Conservation (phyloP, 2,113 vertebrate species). For the Plecotus auritus region DNA sequence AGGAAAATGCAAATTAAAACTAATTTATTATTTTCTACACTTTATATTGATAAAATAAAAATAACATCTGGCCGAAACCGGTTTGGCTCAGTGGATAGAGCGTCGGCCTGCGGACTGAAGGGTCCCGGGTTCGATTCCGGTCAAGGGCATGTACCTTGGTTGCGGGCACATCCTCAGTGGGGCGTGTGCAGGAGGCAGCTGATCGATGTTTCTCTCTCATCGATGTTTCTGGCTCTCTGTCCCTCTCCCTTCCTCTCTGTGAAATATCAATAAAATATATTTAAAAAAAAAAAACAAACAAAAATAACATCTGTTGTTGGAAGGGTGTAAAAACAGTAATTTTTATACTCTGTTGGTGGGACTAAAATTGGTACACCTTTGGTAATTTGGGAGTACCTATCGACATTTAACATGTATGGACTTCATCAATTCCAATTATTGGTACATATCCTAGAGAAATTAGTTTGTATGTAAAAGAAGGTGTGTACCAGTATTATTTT, state of each 20-base stretch:
- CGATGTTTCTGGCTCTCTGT: too few relatives aligned
- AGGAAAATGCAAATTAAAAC: slow-evolving; percentile 8
- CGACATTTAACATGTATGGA: not conserved
- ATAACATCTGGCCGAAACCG: not conserved
- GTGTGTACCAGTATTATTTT: not conserved
- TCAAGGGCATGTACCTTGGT: too few relatives aligned
- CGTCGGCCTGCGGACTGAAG: too few relatives aligned
- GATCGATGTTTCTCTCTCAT: too few relatives aligned
- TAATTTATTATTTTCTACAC: not conserved
- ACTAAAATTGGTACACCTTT: not conserved
- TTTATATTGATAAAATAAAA: not conserved
- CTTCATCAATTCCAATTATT: not conserved
- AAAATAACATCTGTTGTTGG: not conserved
- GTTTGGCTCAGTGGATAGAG: too few relatives aligned
- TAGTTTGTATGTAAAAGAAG: slow-evolving; percentile 16
- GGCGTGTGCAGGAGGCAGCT: too few relatives aligned
- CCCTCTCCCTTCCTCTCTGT: too few relatives aligned
- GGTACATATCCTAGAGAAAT: not conserved
- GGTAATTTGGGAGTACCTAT: not conserved
- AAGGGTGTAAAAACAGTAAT: not conserved
- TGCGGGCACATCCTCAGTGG: too few relatives aligned
- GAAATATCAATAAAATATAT: too few relatives aligned
- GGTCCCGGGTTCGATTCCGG: too few relatives aligned
- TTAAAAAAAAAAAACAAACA: too few relatives aligned
- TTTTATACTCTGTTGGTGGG: not conserved